These are phyloP conservation scores for Parasteatoda tepidariorum DNA, from an alignment of 1,140 invertebrate species.

Conservation along the genomic window DNA sequence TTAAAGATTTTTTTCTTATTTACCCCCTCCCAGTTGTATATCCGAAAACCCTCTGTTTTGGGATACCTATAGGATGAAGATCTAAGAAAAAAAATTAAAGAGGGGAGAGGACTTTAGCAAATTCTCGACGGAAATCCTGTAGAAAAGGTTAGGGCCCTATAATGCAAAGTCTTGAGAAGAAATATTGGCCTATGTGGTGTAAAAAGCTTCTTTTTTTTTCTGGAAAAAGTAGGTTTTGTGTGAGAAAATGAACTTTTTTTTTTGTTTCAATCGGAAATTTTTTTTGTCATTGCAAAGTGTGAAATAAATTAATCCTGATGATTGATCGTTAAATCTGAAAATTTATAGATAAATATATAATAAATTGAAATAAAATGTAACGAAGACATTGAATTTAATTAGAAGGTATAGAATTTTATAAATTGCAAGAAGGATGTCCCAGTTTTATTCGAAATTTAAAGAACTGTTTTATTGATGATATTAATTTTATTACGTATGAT, in stretches of 20 bases:
- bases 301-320: no score
- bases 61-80: neutral
- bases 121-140: constrained; percentile 47
- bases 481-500: no score
- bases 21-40: neutral
- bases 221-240: neutral
- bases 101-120: constrained; percentile 15
- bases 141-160: constrained; percentile 40
- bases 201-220: constrained; percentile 3
- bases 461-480: no score
- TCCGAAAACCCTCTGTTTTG: neutral
- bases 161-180: constrained; percentile 24
- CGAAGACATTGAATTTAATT: neutral
- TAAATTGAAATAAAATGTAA: neutral
- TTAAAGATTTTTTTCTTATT: constrained; percentile 13
- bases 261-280: neutral
- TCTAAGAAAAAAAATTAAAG: neutral
- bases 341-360: neutral
- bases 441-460: no score
- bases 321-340: no score
- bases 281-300: no score
- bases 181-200: constrained; percentile 26
- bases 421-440: neutral
- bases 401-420: neutral
- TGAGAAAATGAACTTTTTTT: neutral